Evolutionary conservation across 2,888 invertebrate genomes (phyloP).

Genomic region (Drosophila diplacantha): DNA sequence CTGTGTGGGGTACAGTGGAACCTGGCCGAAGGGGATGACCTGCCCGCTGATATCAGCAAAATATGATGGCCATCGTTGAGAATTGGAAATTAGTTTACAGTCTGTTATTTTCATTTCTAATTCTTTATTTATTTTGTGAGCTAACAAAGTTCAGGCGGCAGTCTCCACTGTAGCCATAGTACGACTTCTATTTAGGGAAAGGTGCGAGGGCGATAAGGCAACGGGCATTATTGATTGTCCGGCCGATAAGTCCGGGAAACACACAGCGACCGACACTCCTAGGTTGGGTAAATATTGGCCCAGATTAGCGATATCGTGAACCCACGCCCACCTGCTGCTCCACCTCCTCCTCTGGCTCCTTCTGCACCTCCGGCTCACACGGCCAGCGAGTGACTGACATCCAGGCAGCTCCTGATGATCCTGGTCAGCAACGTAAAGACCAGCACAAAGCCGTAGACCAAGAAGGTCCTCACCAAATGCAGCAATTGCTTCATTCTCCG

Average conservation of each 20-base stretch:
- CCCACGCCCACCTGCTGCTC: not conserved
- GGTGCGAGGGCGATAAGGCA: conserved; percentile 37
- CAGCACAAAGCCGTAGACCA: conserved; percentile 59
- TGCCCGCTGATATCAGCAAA: too few relatives aligned
- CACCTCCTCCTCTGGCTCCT: not conserved
- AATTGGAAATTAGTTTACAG: too few relatives aligned
- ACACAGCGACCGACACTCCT: not conserved
- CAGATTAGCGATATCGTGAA: conserved; percentile 13
- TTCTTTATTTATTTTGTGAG: not conserved
- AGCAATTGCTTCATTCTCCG: conserved; percentile 55
- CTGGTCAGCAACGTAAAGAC: conserved; percentile 51
- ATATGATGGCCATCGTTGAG: too few relatives aligned
- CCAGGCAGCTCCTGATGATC: conserved; percentile 47
- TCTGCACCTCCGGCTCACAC: not conserved
- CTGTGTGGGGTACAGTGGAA: conserved; percentile 6
- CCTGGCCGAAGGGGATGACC: not conserved
- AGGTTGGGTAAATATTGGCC: conserved; percentile 12
- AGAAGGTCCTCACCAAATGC: conserved; percentile 43
- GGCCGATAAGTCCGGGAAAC: conserved; percentile 37
- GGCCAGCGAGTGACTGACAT: conserved; percentile 51
- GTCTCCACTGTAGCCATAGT: not conserved
- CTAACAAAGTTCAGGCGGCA: too few relatives aligned
- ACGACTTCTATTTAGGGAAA: not conserved
- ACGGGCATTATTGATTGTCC: conserved; percentile 54
- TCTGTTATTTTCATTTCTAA: not conserved